A percentile compares a stretch with the other conserved stretches of the same genome.
These are phyloP conservation scores for Hirtodrosophila duncani DNA, from an alignment of 2,888 invertebrate genomes.

Conservation along the genomic window DNA sequence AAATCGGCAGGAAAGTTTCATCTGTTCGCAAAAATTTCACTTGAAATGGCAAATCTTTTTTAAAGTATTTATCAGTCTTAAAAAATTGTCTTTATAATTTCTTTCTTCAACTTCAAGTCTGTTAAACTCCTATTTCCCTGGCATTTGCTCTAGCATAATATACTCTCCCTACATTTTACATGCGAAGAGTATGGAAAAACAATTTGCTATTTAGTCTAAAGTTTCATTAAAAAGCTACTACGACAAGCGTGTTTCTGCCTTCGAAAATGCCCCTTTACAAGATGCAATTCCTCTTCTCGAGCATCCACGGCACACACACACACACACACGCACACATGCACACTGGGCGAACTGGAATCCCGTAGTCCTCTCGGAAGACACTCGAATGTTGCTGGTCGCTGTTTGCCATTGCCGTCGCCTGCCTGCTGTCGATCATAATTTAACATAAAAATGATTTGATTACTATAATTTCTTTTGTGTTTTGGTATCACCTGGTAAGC, in stretches of 20 bases:
- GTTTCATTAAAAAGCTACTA: conserved; percentile 68
- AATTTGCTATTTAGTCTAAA: conserved; percentile 70
- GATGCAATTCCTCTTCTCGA: background rate
- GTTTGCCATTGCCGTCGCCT: conserved; percentile 39
- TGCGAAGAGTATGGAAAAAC: conserved; percentile 29
- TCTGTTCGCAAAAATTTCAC: too few species aligned
- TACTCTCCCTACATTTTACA: conserved; percentile 18
- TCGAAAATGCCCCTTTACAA: conserved; percentile 1
- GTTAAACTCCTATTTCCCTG: too few species aligned
- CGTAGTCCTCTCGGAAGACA: too few species aligned
- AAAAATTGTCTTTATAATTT: too few species aligned
- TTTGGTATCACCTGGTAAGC: conserved; percentile 74
- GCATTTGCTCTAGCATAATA: too few species aligned
- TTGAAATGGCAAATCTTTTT: too few species aligned
- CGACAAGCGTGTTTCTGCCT: conserved; percentile 1
- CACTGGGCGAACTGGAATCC: too few species aligned
- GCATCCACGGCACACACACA: background rate
- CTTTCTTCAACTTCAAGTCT: too few species aligned
- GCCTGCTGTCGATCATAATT: conserved; percentile 72
- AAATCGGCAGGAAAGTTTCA: too few species aligned
- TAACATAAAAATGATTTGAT: conserved; percentile 72
- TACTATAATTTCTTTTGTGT: conserved; percentile 72
- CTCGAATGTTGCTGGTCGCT: background rate
- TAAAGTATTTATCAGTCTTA: too few species aligned
- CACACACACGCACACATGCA: conserved; percentile 2